Conservation (phyloP, 2,888 invertebrate species). For the Drosophila paramelanica region DNA sequence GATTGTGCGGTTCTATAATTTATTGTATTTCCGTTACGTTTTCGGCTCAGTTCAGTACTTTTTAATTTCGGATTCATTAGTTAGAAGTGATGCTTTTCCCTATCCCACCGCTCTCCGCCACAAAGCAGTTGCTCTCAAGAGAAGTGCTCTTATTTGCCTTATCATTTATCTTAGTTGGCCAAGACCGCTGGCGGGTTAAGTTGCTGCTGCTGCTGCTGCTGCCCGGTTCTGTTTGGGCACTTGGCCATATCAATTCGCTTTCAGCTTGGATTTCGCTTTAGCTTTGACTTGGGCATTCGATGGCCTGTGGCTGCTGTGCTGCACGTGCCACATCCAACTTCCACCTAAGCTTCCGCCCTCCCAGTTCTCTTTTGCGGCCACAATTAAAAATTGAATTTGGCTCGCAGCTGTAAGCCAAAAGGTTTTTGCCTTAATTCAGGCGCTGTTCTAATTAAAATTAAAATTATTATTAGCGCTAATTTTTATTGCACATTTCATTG, state of each 20-base stretch:
- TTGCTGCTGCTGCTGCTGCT: conserved; percentile 15
- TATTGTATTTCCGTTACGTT: conserved; percentile 61
- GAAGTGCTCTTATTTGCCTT: conserved; percentile 54
- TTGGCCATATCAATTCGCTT: conserved; percentile 71
- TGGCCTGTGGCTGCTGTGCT: conserved; percentile 57
- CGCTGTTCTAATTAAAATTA: conserved; percentile 68
- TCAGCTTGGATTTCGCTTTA: conserved; percentile 38
- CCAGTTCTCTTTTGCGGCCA: conserved; percentile 7
- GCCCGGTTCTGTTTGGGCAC: conserved; percentile 6
- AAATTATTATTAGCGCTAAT: conserved; percentile 67
- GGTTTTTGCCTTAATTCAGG: conserved; percentile 58
- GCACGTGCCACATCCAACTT: conserved; percentile 33
- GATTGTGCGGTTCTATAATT: conserved; percentile 66
- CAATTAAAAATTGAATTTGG: conserved; percentile 69
- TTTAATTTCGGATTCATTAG: conserved; percentile 74
- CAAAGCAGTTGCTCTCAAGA: conserved; percentile 1
- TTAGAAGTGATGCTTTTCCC: conserved; percentile 33
- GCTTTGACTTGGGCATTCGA: conserved; percentile 49
- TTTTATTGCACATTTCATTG: conserved; percentile 56
- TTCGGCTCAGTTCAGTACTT: conserved; percentile 50
- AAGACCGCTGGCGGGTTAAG: conserved; percentile 42
- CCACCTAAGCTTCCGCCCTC: too few relatives aligned
- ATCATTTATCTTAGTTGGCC: conserved; percentile 76
- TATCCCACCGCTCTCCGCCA: background rate
- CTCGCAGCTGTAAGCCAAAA: conserved; percentile 51